These are phyloP conservation scores for Cryptoblepharus egeriae DNA, from an alignment of 2,797 vertebrate species.

Conservation along the genomic window DNA sequence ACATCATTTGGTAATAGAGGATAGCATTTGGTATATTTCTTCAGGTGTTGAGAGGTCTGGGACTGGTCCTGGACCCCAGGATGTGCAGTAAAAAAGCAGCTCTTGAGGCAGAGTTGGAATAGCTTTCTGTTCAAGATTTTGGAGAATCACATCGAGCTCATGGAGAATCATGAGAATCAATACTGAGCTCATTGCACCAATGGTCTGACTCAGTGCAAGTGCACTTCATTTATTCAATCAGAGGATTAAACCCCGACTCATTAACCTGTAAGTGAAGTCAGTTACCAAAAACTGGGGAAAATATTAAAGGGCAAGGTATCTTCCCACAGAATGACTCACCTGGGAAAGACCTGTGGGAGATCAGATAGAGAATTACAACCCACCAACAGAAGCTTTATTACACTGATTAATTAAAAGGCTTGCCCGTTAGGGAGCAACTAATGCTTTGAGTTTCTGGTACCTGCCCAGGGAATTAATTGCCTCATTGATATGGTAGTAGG, in stretches of 20 bases:
- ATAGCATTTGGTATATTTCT: no score
- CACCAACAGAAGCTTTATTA: constrained; percentile 29
- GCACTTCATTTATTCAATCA: not conserved
- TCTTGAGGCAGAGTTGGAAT: not conserved
- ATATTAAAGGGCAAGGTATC: not conserved
- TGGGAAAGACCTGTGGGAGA: constrained; percentile 14
- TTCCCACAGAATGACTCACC: constrained; percentile 31
- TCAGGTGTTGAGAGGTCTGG: no score
- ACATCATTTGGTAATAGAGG: no score
- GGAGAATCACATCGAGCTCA: not conserved
- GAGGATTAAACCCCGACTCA: constrained; percentile 21
- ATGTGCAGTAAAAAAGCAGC: not conserved
- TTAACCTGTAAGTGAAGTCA: constrained; percentile 7
- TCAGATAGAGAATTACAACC: constrained; percentile 11
- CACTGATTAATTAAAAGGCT: constrained; percentile 29
- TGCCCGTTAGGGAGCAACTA: constrained; percentile 28
- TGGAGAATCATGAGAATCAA: no score
- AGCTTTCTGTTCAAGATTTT: not conserved
- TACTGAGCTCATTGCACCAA: not conserved
- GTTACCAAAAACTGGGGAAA: not conserved
- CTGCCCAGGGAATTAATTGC: constrained; percentile 37
- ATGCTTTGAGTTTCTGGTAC: constrained; percentile 27
- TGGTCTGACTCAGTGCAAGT: not conserved
- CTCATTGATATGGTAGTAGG: constrained; percentile 14
- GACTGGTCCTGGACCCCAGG: no score